Conservation (phyloP, 2,797 vertebrate genomes). For the Bufotes viridis region DNA sequence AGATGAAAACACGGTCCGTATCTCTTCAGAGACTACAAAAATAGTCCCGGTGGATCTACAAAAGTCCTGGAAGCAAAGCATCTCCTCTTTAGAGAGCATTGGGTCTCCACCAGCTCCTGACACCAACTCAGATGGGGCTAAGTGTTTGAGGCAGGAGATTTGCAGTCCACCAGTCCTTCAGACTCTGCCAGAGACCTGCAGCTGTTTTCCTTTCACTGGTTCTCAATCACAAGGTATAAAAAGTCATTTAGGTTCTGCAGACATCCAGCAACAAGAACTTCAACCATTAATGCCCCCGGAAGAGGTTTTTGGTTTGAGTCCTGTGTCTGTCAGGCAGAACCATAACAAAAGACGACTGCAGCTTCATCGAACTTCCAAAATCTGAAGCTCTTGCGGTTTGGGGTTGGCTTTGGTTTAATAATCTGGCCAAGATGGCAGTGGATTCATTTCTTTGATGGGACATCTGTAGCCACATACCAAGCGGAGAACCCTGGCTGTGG, state of each 20-base stretch:
- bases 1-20: conserved; percentile 84
- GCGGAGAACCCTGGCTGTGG: too few relatives aligned
- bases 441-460: background rate
- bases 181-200: conserved; percentile 67
- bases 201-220: conserved; percentile 77
- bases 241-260: conserved; percentile 73
- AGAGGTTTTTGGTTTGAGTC: conserved; percentile 72
- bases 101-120: conserved; percentile 77
- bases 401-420: background rate
- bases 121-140: conserved; percentile 67
- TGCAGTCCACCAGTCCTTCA: background rate
- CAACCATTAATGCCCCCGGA: conserved; percentile 85
- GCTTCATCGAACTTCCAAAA: conserved; percentile 76
- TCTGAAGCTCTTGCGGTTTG: conserved; percentile 71
- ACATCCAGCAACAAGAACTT: conserved; percentile 81
- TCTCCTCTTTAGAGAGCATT: conserved; percentile 91
- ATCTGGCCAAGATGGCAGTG: background rate
- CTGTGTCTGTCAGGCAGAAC: conserved; percentile 61
- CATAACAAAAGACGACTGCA: conserved; percentile 74
- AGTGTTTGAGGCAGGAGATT: conserved; percentile 65
- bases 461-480: background rate
- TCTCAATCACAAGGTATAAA: conserved; percentile 65
- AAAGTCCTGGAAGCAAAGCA: conserved; percentile 95
- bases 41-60: conserved; percentile 94
- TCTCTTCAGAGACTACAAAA: conserved; percentile 92